Evolutionary conservation across 2,888 invertebrate genomes (phyloP), one percentile per base, ranked within the genome.

Genomic region (Lasioglossum villosulum): DNA sequence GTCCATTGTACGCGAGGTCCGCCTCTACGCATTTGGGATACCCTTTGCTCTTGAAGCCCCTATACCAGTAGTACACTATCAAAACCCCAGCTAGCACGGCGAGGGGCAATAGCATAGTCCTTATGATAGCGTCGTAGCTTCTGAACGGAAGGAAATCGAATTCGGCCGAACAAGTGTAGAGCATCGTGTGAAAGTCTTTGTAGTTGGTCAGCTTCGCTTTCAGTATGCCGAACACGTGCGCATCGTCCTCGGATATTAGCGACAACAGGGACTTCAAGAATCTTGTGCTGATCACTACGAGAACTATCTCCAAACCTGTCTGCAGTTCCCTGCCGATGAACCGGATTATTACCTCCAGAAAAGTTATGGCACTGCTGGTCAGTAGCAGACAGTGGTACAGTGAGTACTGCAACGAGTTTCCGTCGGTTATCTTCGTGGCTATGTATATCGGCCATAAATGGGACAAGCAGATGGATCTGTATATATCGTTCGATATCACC

Each of bases 101-200:
- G 8, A 96, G 95, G 0, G 97, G 97, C 16, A 97, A 94, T 0
- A 97, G 92, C 6, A 96, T 94, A 0, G 97, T 96, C 75, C 95
- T 94, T 0, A 95, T 92, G 30, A 97, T 93, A 73, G 96, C 96
- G 59, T 95, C 93, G 0, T 97, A 93, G 5, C 97, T 96, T 37
- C 95, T 95, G 75, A 95, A 94, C 0, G 96, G 97, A 71, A 98
- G 93, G 92, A 97, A 98, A 92, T 97, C 97, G 93, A 98, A 98
- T 82, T 97, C 98, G 0, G 96, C 96, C 0, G 97, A 97, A 93
- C 98, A 98, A 0, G 97, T 97, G 91, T 98, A 98, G 3, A 98
- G 94, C 92, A 97, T 94, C 0, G 98, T 97, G 92, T 98, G 97
- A 92, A 98, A 98, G 88, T 96, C 97, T 90, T 96, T 96, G 92